Percentiles rank a stretch among this genome's conserved stretches.
phyloP scores from a whole-genome alignment of 2,888 invertebrate genomes.

The Xestia c-nigrum region DNA sequence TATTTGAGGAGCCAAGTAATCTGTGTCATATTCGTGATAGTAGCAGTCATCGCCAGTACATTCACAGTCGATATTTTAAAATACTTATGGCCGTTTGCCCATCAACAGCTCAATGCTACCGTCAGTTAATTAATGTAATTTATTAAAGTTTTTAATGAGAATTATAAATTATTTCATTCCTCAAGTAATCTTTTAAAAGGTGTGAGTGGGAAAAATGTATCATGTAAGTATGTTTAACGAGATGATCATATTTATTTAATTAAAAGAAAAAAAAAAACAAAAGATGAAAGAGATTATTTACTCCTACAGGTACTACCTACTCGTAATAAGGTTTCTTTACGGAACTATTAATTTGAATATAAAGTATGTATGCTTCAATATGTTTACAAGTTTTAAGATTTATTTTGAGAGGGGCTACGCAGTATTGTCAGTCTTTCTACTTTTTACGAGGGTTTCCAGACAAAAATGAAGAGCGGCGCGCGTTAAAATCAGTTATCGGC shows the following conservation, averaged over 20 bases:
- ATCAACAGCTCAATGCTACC: constrained; percentile 64
- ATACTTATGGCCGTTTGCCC: constrained; percentile 58
- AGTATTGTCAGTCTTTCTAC: neutral
- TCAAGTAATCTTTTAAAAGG: constrained; percentile 29
- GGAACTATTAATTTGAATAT: neutral
- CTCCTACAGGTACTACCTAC: neutral
- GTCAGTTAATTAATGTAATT: constrained; percentile 68
- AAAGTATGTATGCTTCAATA: neutral
- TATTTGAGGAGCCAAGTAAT: neutral
- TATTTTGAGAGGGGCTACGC: neutral
- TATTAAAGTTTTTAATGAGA: constrained; percentile 58
- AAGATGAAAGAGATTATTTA: neutral
- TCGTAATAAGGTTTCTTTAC: too few relatives aligned
- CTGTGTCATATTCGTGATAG: constrained; percentile 32
- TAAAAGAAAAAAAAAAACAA: neutral
- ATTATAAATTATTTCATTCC: constrained; percentile 23
- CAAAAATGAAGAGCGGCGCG: neutral
- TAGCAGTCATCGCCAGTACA: constrained; percentile 40
- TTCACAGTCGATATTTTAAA: constrained; percentile 56
- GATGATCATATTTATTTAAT: neutral
- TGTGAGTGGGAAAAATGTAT: constrained; percentile 16
- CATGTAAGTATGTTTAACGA: too few relatives aligned
- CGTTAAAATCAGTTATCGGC: too few relatives aligned
- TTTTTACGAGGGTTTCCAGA: neutral
- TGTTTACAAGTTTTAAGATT: neutral